phyloP scores from a whole-genome alignment of 1,140 invertebrate species.

The Anastrepha obliqua region DNA sequence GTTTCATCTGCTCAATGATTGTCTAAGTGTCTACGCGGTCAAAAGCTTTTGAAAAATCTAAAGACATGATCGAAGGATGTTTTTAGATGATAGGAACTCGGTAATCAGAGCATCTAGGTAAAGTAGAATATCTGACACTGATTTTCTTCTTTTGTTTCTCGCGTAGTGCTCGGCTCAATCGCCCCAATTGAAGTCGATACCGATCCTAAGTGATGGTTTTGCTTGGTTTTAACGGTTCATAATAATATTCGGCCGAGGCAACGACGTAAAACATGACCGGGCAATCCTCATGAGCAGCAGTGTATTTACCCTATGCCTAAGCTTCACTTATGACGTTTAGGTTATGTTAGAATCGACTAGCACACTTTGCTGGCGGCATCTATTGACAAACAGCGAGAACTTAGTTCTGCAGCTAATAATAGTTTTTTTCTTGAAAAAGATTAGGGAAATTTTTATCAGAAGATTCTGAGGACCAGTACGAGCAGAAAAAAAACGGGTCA shows the following conservation, averaged over 20 bases:
- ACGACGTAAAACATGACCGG: no score
- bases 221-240: no score
- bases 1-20: conserved; percentile 52
- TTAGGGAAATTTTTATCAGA: conserved; percentile 13
- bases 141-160: not conserved
- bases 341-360: no score
- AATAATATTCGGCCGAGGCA: no score
- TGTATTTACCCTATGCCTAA: no score
- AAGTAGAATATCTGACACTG: not conserved
- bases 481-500: not conserved
- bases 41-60: conserved; percentile 57
- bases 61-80: conserved; percentile 34
- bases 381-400: no score
- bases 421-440: conserved; percentile 6
- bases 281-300: no score
- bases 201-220: no score
- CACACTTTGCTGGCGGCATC: no score
- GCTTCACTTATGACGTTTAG: no score
- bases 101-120: not conserved
- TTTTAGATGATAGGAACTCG: not conserved
- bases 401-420: conserved; percentile 11
- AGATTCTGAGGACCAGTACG: conserved; percentile 26
- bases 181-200: no score
- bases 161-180: no score
- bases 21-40: conserved; percentile 54